Evolutionary conservation across 2,113 vertebrate genomes (phyloP).

Genomic region (Poicephalus gulielmi): DNA sequence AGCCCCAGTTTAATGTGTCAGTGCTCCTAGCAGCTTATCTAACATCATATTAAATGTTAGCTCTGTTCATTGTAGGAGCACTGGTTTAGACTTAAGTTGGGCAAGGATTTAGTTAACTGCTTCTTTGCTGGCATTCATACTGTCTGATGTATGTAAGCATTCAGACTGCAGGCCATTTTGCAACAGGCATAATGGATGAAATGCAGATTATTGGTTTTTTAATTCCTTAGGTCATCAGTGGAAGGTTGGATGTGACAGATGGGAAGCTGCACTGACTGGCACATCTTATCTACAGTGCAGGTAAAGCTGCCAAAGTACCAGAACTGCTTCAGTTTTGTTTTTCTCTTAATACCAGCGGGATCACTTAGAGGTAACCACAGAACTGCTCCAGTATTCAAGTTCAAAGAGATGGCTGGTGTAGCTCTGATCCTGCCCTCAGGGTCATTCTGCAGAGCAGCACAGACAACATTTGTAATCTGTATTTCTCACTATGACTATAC

Average conservation of each 20-base stretch:
- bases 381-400: neutral
- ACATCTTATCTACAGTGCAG: neutral
- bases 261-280: neutral
- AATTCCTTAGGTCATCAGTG: neutral
- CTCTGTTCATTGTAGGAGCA: neutral
- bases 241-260: neutral
- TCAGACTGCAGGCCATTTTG: neutral
- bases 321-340: neutral
- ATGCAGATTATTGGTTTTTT: neutral
- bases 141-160: neutral
- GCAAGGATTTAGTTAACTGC: neutral
- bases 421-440: slow-evolving; percentile 36
- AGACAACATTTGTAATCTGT: slow-evolving; percentile 3
- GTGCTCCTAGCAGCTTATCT: neutral
- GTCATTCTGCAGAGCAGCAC: slow-evolving; percentile 10
- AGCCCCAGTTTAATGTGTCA: neutral
- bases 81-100: neutral
- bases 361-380: neutral
- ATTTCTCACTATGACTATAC: neutral
- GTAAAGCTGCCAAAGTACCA: neutral
- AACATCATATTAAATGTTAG: neutral
- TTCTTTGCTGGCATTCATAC: neutral
- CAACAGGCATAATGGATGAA: neutral
- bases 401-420: slow-evolving; percentile 31
- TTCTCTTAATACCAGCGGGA: neutral